Base-by-base conservation (phyloP, 2,888 invertebrate genomes). In the Parthenolecanium corni region DNA sequence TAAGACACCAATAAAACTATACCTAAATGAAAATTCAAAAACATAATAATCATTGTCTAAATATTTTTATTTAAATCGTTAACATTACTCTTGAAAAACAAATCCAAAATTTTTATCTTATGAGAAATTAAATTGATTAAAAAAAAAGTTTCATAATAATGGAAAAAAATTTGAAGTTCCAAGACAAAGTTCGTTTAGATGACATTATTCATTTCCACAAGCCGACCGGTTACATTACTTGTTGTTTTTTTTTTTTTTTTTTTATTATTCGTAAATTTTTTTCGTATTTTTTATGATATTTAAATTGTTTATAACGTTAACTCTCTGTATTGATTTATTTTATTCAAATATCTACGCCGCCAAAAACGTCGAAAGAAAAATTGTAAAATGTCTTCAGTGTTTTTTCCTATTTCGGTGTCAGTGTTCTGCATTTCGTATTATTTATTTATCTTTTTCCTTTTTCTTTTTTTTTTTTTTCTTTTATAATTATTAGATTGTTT, bases 111-210 rank as follows among this genome's bases (percentile, higher is more conserved):
- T 54, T 54, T 54, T 54, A 40, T 40, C 23, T 11, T n/a, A 53
- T 4, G 54, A 54, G 42, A 54, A 54, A 36, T 16, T 24, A 31
- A 31, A 31, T 31, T 6, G 9, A 31, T 9, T 31, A 31, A 9
- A 31, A 31, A 31, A 31, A 31, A 31, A 9, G 31, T 31, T 31
- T 31, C 31, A 31, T 31, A 31, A 31, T 6, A 31, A 31, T 31
- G 31, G 31, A 31, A 31, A 31, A 18, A 24, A 40, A 61, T 61
- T 61, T 61, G n/a, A 61, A 31, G 23, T 51, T 5, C 16, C 23
- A 49, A 49, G 61, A 61, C 49, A 20, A 14, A 61, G 57, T 49
- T 61, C 51, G 47, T 47, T 52, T 36, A 20, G 61, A 51, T 61
- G 61, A 61, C 61, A 16, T 61, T 51, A 51, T 20, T 47, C 49